A percentile compares a stretch with the other conserved stretches of the same genome.
phyloP scores from a whole-genome alignment of 2,113 vertebrate species.

The Grantiella picta region DNA sequence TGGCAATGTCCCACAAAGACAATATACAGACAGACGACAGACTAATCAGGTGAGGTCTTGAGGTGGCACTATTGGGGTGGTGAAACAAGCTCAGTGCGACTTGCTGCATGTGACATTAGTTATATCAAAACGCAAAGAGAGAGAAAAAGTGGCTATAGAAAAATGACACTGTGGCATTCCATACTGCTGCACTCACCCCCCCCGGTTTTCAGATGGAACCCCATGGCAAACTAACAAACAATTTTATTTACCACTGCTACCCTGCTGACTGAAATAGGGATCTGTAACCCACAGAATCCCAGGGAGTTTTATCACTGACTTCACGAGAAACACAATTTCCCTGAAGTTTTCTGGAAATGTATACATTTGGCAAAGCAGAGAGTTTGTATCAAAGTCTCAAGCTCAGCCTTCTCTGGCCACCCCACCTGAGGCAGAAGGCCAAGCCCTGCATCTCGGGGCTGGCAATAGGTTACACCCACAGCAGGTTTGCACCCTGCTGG shows the following conservation, averaged over 20 bases:
- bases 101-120: background rate
- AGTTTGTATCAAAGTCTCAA: background rate
- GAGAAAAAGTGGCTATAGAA: background rate
- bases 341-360: background rate
- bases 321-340: background rate
- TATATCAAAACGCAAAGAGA: background rate
- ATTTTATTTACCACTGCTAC: background rate
- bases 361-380: background rate
- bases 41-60: background rate
- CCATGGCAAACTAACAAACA: background rate
- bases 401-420: background rate
- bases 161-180: background rate
- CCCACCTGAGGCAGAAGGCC: accelerated
- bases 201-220: background rate
- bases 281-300: background rate
- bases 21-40: background rate
- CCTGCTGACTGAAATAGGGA: background rate
- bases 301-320: background rate
- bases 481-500: background rate
- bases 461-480: accelerated
- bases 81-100: background rate
- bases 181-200: background rate
- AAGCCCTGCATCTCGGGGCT: background rate
- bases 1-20: background rate
- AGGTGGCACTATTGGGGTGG: background rate